Evolutionary conservation across 2,113 vertebrate genomes (phyloP).

Genomic region (Centrocercus urophasianus): DNA sequence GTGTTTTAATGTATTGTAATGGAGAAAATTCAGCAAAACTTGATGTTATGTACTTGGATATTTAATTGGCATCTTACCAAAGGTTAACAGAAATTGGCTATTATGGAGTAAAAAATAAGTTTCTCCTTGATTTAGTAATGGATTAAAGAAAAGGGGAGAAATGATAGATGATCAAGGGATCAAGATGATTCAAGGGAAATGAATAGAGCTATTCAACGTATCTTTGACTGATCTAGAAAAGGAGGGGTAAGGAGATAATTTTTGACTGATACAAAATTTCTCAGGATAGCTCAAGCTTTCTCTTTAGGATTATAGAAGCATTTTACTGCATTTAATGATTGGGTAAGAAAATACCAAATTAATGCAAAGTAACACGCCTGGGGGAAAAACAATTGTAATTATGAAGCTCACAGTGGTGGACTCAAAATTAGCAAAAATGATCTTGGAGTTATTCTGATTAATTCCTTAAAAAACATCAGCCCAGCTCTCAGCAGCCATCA

Average conservation of each 20-base stretch:
- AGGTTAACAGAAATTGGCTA: not conserved
- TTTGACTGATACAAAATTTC: not conserved
- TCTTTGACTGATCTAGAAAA: not conserved
- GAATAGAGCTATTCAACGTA: not conserved
- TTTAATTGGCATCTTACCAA: not conserved
- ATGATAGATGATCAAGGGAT: too few relatives aligned
- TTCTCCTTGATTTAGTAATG: not conserved
- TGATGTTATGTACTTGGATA: not conserved
- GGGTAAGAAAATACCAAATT: conserved; percentile 5
- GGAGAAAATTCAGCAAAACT: not conserved
- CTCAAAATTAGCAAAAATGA: conserved; percentile 7
- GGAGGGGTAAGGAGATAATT: not conserved
- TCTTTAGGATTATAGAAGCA: not conserved
- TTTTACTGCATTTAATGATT: not conserved
- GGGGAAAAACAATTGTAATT: not conserved
- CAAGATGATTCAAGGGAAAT: not conserved
- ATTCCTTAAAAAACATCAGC: not conserved
- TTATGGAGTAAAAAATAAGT: not conserved
- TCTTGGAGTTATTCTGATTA: conserved; percentile 6
- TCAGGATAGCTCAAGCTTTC: not conserved
- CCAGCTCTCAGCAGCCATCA: not conserved
- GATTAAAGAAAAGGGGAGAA: not conserved
- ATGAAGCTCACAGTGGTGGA: conserved; percentile 12
- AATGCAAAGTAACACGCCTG: not conserved
- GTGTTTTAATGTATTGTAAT: not conserved